Percentiles rank a stretch among this genome's conserved stretches.
Conservation (phyloP, 2,888 invertebrate species). For the Metallyticus violacea region DNA sequence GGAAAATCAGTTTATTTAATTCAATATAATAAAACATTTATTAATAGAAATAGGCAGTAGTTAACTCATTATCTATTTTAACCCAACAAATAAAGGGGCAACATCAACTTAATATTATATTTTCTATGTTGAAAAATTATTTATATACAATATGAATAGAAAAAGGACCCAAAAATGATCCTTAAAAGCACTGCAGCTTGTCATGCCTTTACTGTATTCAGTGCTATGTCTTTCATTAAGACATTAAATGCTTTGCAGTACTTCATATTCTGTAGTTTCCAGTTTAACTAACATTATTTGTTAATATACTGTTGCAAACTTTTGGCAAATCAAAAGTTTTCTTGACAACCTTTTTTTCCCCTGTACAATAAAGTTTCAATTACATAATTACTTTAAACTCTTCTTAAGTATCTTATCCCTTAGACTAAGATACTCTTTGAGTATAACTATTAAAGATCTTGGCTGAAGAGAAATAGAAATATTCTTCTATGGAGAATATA, state of each 20-base stretch:
- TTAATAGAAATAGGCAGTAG: neutral
- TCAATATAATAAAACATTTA: neutral
- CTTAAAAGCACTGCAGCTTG: neutral
- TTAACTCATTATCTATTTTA: neutral
- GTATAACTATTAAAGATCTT: neutral
- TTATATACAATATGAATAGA: neutral
- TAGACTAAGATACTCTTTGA: neutral
- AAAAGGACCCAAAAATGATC: neutral
- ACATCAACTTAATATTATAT: neutral
- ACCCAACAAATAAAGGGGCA: neutral
- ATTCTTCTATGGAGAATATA: neutral
- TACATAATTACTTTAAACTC: neutral
- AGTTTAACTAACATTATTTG: too few relatives aligned
- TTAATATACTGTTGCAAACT: too few relatives aligned
- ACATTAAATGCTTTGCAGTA: too few relatives aligned
- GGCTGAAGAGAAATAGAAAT: neutral
- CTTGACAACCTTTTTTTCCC: too few relatives aligned
- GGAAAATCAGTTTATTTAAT: neutral
- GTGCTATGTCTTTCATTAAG: too few relatives aligned
- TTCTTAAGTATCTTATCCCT: neutral
- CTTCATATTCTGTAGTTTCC: too few relatives aligned
- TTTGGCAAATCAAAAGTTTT: too few relatives aligned
- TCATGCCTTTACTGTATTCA: too few relatives aligned
- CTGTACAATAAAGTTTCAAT: neutral
- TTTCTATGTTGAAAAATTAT: neutral